Percentiles rank a stretch among this genome's conserved stretches.
phyloP scores from a whole-genome alignment of 2,113 vertebrate species.

The Corapipo altera region DNA sequence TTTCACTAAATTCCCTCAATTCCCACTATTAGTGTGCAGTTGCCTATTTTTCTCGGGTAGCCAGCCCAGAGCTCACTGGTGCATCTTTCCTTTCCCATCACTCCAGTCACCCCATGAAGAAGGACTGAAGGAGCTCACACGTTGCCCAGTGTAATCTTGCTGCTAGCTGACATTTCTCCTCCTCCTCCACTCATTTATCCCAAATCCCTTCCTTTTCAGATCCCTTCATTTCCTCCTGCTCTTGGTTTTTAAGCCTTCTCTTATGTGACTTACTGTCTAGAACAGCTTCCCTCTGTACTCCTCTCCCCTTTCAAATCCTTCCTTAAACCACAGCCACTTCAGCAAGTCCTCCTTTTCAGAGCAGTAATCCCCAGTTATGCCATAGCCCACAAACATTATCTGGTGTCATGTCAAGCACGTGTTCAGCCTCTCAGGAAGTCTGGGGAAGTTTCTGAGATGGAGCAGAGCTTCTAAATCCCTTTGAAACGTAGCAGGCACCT shows the following conservation, averaged over 20 bases:
- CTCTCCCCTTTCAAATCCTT: slow-evolving; percentile 47
- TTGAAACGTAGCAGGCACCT: slow-evolving; percentile 11
- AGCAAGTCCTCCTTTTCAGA: slow-evolving; percentile 48
- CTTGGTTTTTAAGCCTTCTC: slow-evolving; percentile 25
- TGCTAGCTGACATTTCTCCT: slow-evolving; percentile 22
- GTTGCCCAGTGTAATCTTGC: background rate
- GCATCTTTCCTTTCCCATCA: background rate
- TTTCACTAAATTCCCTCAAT: background rate
- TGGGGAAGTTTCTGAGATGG: background rate
- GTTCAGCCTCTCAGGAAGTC: background rate
- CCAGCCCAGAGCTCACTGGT: background rate
- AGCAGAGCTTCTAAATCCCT: slow-evolving; percentile 19
- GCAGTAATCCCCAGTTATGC: slow-evolving; percentile 38
- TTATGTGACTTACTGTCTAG: slow-evolving; percentile 51
- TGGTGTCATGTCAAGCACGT: slow-evolving; percentile 39
- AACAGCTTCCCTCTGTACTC: slow-evolving; percentile 36
- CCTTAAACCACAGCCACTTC: slow-evolving; percentile 46
- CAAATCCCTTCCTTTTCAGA: slow-evolving; percentile 47
- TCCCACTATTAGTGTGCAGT: background rate
- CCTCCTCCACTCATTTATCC: slow-evolving; percentile 41
- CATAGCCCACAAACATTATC: slow-evolving; percentile 13
- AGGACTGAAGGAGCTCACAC: background rate
- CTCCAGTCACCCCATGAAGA: background rate
- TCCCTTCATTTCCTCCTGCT: slow-evolving; percentile 52
- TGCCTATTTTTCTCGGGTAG: background rate